Percentiles rank a stretch among this genome's conserved stretches.
phyloP scores from a whole-genome alignment of 1,140 invertebrate genomes.

The Bombyx mandarina region DNA sequence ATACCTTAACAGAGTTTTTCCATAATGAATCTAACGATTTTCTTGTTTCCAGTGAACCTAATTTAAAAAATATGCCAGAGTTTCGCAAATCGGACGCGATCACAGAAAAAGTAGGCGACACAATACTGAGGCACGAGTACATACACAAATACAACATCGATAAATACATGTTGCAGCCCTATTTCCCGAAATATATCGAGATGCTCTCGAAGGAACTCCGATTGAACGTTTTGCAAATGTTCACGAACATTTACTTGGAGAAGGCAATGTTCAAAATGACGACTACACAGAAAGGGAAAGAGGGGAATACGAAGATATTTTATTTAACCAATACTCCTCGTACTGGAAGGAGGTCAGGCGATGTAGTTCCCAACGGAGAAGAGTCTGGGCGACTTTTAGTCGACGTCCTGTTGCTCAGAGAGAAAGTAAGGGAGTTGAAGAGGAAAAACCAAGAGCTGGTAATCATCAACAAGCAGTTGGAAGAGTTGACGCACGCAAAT shows the following conservation, averaged over 20 bases:
- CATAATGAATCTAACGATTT: no score
- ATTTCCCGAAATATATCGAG: conserved; percentile 19
- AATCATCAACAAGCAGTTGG: conserved; percentile 12
- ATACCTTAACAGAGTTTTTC: no score
- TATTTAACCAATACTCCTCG: conserved; percentile 7
- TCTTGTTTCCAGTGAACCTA: not conserved
- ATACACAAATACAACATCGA: conserved; percentile 21
- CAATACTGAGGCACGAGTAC: conserved; percentile 16
- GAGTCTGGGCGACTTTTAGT: not conserved
- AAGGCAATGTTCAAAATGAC: conserved; percentile 24
- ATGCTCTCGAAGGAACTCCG: conserved; percentile 15
- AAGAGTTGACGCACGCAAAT: no score
- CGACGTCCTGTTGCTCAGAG: conserved; percentile 1
- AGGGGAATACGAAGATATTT: conserved; percentile 16
- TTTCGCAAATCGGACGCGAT: no score
- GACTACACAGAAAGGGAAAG: conserved; percentile 15
- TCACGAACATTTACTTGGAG: conserved; percentile 17
- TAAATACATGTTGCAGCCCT: conserved; percentile 16
- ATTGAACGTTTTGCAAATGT: conserved; percentile 13
- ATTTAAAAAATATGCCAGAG: not conserved
- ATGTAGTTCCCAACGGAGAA: not conserved
- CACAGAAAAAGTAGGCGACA: conserved; percentile 1
- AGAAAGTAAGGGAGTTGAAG: conserved; percentile 7
- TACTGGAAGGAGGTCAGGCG: no score
- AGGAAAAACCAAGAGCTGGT: conserved; percentile 12